A percentile compares a stretch with the other conserved stretches of the same genome.
Evolutionary conservation across 2,113 vertebrate species (phyloP).

Genomic region (Tragelaphus scriptus): DNA sequence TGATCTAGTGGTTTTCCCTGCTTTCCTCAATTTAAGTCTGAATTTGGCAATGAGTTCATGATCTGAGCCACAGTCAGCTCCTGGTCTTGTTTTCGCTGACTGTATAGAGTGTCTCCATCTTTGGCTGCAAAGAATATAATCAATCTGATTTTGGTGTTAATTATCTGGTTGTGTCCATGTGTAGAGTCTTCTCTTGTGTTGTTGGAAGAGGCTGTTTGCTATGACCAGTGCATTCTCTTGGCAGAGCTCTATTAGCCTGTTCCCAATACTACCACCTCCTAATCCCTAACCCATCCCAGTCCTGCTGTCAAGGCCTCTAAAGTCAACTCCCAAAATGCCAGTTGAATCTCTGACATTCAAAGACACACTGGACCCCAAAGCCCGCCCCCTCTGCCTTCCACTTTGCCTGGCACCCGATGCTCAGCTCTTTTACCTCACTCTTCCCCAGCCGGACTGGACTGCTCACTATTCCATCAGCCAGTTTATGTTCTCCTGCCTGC

Average conservation of each 20-base stretch:
- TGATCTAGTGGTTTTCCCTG: not conserved
- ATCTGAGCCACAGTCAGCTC: not conserved
- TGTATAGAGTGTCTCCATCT: not conserved
- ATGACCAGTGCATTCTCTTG: not conserved
- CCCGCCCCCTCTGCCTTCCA: rapidly evolving
- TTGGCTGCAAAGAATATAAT: not conserved
- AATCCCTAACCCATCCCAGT: not conserved
- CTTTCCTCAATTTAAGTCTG: not conserved
- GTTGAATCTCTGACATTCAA: not conserved
- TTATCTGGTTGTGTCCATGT: not conserved
- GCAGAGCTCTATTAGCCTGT: not conserved
- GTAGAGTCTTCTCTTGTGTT: not conserved
- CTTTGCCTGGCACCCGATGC: rapidly evolving
- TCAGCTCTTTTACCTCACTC: rapidly evolving
- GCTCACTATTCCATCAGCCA: rapidly evolving
- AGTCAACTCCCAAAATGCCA: not conserved
- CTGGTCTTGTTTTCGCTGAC: rapidly evolving
- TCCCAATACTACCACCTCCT: not conserved
- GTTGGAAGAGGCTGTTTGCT: not conserved
- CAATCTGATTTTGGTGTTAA: not conserved
- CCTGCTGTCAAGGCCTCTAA: not conserved
- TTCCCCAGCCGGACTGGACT: rapidly evolving
- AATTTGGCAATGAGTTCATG: not conserved
- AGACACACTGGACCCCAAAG: rapidly evolving
- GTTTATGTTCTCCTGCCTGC: not conserved